These are phyloP conservation scores for Onychorhynchus coronatus DNA, from an alignment of 2,113 vertebrate genomes.

Conservation along the genomic window DNA sequence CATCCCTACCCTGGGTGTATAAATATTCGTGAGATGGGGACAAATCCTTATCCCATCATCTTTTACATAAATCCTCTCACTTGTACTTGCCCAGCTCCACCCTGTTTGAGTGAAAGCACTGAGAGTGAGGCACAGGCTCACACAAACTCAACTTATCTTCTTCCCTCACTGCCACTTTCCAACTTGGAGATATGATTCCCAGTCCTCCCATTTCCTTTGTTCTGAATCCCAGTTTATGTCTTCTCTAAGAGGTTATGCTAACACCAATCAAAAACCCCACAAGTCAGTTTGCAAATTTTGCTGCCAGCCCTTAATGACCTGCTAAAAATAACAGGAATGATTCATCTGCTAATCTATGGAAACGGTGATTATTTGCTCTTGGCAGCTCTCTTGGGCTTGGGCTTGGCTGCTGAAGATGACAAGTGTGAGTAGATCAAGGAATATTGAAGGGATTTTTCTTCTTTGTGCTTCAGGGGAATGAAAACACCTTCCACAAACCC, in stretches of 20 bases:
- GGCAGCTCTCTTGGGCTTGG: not conserved
- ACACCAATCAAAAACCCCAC: not conserved
- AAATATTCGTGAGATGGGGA: fast-evolving
- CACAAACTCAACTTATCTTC: not conserved
- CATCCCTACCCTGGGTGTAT: not conserved
- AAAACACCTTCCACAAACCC: not conserved
- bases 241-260: not conserved
- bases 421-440: not conserved
- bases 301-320: slow-evolving; percentile 32
- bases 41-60: not conserved
- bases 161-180: not conserved
- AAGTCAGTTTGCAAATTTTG: not conserved
- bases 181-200: not conserved
- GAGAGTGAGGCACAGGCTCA: not conserved
- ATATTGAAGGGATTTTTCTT: not conserved
- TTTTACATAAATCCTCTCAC: not conserved
- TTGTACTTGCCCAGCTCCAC: fast-evolving
- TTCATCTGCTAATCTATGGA: slow-evolving; percentile 24
- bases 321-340: slow-evolving; percentile 44
- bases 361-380: not conserved
- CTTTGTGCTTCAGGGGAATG: not conserved
- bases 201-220: not conserved
- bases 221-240: not conserved
- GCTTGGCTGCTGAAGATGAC: not conserved
- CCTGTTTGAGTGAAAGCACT: too few species aligned